These are phyloP conservation scores for Azemiops feae DNA, from an alignment of 2,113 vertebrate genomes.

Conservation along the genomic window DNA sequence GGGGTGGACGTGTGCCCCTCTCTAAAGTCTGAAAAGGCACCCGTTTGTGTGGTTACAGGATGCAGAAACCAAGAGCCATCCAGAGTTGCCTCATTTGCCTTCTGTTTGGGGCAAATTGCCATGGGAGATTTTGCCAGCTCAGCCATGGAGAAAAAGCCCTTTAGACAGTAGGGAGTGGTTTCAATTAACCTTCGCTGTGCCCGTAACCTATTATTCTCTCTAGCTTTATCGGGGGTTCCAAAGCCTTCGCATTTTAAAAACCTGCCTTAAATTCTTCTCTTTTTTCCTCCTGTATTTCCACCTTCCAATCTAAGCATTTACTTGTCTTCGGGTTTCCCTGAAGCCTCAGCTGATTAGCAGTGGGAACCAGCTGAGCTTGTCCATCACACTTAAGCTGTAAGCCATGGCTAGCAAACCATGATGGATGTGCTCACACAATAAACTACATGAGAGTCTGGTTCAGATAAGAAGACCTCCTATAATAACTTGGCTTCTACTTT, in stretches of 20 bases:
- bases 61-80: neutral
- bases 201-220: neutral
- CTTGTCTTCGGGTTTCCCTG: neutral
- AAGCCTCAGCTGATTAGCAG: neutral
- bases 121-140: neutral
- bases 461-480: neutral
- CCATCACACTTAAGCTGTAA: neutral
- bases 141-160: neutral
- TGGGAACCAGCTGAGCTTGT: neutral
- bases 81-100: slow-evolving; percentile 6
- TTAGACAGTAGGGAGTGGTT: slow-evolving; percentile 16
- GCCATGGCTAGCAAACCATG: neutral
- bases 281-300: neutral
- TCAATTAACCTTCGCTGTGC: neutral
- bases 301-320: neutral
- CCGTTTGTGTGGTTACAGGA: neutral
- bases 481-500: neutral
- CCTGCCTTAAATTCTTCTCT: neutral
- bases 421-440: neutral
- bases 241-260: neutral
- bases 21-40: neutral
- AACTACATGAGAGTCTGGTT: neutral
- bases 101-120: slow-evolving; percentile 10
- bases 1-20: neutral
- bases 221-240: neutral